Base-by-base conservation (phyloP, 2,888 invertebrate species). In the Drosophila demipolita region DNA sequence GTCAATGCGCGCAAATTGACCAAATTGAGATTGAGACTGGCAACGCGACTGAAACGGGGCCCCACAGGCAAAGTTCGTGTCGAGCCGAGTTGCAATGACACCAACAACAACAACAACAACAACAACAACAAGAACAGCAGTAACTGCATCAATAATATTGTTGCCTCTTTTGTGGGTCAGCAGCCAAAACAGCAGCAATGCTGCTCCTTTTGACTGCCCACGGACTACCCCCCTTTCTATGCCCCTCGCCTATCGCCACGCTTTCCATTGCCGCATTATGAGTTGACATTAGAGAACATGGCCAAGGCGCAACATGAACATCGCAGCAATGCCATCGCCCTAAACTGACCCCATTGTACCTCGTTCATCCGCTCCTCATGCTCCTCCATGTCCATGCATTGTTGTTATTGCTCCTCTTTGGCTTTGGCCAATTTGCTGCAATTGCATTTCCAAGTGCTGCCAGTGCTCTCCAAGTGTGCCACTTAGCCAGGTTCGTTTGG, bases 201-300 rank as follows among this genome's bases (percentile, higher is more conserved):
- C 20, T 17, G 58, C 38, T 55, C 35, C 35, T 8, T 17, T 38
- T 69, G 66, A 55, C 29, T 49, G 8, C 15, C 40, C 17, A 15
- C 38, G 2, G 15, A 23, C 36, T 9, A 9, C 33, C 20, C 35
- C 12, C 6, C 33, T 9, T 8, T 12, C 8, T 3, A 11, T 17
- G 9, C n/a, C 40, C 12, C 20, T 15, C 15, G n/a, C 26, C 20
- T 29, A 20, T 20, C 49, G 42, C 36, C n/a, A 23, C 40, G 45
- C 40, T 50, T 63, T 60, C 48, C 60, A 63, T 66, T 57, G 60
- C 23, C 38, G 72, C 88, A 83, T 91, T 87, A 87, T 87, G 91
- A 90, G 90, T 87, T 87, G 87, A 91, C 87, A 87, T 91, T 91
- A 86, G 78, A 74, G 79, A 79, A 91, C 89, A 89, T 87, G 87